Percentiles rank a stretch among this genome's conserved stretches.
phyloP scores from a whole-genome alignment of 1,140 invertebrate genomes.

The Dufourea novaeangliae region DNA sequence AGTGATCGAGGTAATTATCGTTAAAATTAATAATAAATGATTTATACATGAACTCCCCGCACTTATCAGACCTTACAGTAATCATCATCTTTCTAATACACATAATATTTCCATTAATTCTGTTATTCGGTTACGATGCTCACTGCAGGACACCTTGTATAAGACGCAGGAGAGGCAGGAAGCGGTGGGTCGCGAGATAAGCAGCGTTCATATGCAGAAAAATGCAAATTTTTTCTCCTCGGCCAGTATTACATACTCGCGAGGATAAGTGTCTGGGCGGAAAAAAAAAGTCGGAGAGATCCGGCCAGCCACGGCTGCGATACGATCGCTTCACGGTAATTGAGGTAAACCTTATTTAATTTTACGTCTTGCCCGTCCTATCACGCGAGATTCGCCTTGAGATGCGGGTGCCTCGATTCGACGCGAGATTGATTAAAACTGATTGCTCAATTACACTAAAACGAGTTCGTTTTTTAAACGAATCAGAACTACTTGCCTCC shows the following conservation, averaged over 20 bases:
- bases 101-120: too few species aligned
- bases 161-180: neutral
- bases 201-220: constrained; percentile 20
- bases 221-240: constrained; percentile 31
- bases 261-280: constrained; percentile 2
- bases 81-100: too few species aligned
- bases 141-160: too few species aligned
- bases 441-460: constrained; percentile 26
- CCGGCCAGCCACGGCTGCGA: neutral
- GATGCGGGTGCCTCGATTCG: neutral
- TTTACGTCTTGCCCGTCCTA: constrained; percentile 16
- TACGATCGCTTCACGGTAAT: constrained; percentile 35
- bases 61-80: too few species aligned
- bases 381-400: constrained; percentile 15
- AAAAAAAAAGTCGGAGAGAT: neutral
- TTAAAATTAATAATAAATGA: too few species aligned
- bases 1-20: too few species aligned
- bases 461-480: neutral
- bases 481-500: neutral
- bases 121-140: too few species aligned
- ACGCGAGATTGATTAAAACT: constrained; percentile 40
- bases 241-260: constrained; percentile 10
- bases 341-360: constrained; percentile 41
- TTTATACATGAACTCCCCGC: too few species aligned
- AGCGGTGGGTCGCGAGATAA: neutral